phyloP scores from a whole-genome alignment of 2,113 vertebrate species.

The Microcebus ravelobensis region DNA sequence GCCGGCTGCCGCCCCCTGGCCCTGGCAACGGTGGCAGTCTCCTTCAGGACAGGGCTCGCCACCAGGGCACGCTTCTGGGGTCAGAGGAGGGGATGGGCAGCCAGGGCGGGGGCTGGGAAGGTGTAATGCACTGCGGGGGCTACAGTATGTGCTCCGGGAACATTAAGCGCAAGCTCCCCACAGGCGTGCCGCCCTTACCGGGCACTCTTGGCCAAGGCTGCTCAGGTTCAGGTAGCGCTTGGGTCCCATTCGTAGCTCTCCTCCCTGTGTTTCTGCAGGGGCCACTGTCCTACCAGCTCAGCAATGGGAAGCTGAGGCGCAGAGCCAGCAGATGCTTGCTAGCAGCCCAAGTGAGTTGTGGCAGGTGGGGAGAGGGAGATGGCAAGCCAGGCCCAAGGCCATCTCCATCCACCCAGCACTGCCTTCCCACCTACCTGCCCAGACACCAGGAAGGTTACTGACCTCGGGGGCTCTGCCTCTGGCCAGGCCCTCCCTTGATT shows the following conservation, averaged over 20 bases:
- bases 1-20: background rate
- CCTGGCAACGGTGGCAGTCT: background rate
- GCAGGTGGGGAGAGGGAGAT: background rate
- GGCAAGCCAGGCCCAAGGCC: background rate
- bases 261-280: background rate
- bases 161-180: rapidly evolving
- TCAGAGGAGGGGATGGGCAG: background rate
- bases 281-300: background rate
- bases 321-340: background rate
- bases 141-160: background rate
- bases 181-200: rapidly evolving
- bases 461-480: background rate
- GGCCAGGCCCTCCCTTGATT: no score
- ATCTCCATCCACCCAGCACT: rapidly evolving
- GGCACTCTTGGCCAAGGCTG: background rate
- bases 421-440: background rate
- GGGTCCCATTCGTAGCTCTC: background rate
- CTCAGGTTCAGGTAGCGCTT: background rate
- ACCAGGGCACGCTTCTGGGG: background rate
- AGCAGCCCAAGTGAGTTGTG: background rate
- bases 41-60: background rate
- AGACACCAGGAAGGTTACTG: background rate
- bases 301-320: background rate
- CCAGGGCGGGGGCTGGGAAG: background rate
- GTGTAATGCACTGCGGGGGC: rapidly evolving